Evolutionary conservation across 2,113 vertebrate species (phyloP).

Genomic region (Notechis scutatus): DNA sequence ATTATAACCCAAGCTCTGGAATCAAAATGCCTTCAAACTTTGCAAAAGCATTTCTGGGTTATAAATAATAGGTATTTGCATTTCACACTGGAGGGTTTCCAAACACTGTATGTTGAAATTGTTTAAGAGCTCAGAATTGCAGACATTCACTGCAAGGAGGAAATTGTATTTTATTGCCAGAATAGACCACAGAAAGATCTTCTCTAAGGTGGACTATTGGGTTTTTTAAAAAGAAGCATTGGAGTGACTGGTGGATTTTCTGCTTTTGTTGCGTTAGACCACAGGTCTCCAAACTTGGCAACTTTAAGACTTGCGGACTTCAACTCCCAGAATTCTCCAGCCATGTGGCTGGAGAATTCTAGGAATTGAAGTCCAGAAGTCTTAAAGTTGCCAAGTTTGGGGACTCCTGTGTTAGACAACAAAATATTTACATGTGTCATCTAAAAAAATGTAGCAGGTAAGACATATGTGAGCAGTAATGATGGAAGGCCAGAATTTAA

Average conservation of each 20-base stretch:
- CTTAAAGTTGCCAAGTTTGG: too few species aligned
- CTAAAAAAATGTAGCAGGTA: neutral
- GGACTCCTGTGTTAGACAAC: neutral
- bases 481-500: neutral
- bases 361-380: too few species aligned
- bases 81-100: conserved; percentile 67
- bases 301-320: too few species aligned
- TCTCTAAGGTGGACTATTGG: conserved; percentile 49
- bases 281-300: too few species aligned
- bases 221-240: neutral
- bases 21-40: conserved; percentile 68
- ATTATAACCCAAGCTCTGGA: conserved; percentile 65
- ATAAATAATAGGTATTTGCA: conserved; percentile 63
- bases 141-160: conserved; percentile 48
- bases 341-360: too few species aligned
- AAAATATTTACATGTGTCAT: neutral
- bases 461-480: neutral
- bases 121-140: conserved; percentile 55
- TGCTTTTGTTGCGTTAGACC: conserved; percentile 23
- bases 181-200: conserved; percentile 52
- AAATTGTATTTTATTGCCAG: conserved; percentile 58
- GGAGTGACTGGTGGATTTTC: conserved; percentile 40
- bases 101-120: conserved; percentile 58
- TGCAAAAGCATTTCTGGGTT: conserved; percentile 63
- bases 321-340: too few species aligned